Percentiles rank a stretch among this genome's conserved stretches.
phyloP scores from a whole-genome alignment of 2,888 invertebrate species.

The Microchrysa polita region DNA sequence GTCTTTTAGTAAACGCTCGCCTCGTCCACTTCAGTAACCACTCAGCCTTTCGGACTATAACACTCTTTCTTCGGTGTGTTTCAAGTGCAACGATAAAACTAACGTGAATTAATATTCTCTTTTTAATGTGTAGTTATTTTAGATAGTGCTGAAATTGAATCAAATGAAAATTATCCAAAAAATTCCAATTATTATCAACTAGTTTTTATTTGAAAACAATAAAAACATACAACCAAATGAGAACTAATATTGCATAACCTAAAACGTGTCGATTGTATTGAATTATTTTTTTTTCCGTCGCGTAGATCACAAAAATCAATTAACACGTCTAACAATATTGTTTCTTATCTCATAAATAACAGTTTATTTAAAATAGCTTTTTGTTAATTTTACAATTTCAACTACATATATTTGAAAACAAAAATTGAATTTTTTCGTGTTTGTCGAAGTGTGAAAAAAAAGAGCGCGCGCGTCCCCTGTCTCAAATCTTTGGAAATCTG shows the following conservation, averaged over 20 bases:
- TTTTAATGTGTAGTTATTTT: too few species aligned
- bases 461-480: constrained; percentile 1
- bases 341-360: too few species aligned
- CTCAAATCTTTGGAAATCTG: neutral
- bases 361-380: neutral
- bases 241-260: neutral
- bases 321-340: too few species aligned
- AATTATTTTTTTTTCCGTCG: neutral
- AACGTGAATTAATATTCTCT: neutral
- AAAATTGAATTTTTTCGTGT: neutral
- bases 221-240: constrained; percentile 1
- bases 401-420: neutral
- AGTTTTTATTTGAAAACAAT: constrained; percentile 11
- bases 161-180: too few species aligned
- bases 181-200: neutral
- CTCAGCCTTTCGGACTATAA: neutral
- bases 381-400: constrained; percentile 8
- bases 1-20: neutral
- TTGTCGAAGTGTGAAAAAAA: neutral
- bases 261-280: neutral
- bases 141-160: too few species aligned
- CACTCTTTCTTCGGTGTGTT: constrained; percentile 10
- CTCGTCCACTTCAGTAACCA: neutral
- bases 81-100: neutral
- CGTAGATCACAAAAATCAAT: neutral